Evolutionary conservation across 2,113 vertebrate genomes (phyloP), one percentile per base, ranked within the genome.

Genomic region (Macaca fascicularis): DNA sequence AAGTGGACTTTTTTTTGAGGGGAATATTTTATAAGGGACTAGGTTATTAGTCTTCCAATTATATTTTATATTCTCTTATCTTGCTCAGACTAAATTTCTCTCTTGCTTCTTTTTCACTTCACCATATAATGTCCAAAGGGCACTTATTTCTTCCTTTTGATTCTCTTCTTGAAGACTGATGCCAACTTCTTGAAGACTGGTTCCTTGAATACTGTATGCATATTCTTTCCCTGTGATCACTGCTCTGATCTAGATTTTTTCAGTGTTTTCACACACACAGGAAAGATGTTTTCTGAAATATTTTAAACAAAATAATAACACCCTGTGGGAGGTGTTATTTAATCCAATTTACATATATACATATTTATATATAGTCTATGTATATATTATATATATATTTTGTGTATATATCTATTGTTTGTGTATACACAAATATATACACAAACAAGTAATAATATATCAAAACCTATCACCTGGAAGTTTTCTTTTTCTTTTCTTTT

Each of bases 201-300:
- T 61, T 40, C 38, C 45, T 89, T 72, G 30, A 25, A 61, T 45
- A 27, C 11, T 74, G 0, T 69, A 7, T 64, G 23, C 0, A 20
- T 3, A 59, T 82, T 92, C 25, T 55, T 91, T 43, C 23, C n/a
- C 13, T 82, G 48, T 22, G 22, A 19, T 64, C 61, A 52, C 25
- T 74, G 12, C 4, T 75, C 45, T 69, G 16, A 43, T 76, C 32
- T 76, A 76, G 6, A 70, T 16, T 13, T 82, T 64, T 82, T 61
- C 32, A 45, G 23, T 61, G 19, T 94, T 89, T 59, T 89, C 38
- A 84, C 32, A 48, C 25, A 48, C 22, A 92, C 6, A 93, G 27
- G 30, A 3, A 45, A 10, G 2, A 92, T 25, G 43, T 85, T 78
- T 89, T 85, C 48, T 92, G 48, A 84, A 74, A 75, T 94, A 85